Conservation (phyloP, 2,888 invertebrate genomes). For the Nycteola revayana region DNA sequence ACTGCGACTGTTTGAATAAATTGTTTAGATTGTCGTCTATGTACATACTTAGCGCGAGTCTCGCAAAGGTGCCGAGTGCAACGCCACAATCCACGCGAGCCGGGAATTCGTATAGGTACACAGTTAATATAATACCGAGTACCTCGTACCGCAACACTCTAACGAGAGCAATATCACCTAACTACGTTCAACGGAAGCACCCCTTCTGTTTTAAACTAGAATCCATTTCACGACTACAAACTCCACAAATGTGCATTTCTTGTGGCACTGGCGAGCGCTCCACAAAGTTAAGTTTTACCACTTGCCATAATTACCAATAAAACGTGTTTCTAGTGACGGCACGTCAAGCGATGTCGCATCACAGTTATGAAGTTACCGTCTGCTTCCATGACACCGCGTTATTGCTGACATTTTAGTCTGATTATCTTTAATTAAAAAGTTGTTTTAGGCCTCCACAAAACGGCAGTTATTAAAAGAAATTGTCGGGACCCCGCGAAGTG, state of each 20-base stretch:
- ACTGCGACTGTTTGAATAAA: constrained; percentile 58
- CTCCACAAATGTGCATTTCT: constrained; percentile 70
- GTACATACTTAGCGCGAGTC: constrained; percentile 35
- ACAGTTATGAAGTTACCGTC: constrained; percentile 65
- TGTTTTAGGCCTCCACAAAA: constrained; percentile 65
- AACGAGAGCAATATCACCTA: constrained; percentile 72
- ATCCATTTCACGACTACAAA: constrained; percentile 71
- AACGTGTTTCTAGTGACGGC: constrained; percentile 61
- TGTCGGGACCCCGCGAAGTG: constrained; percentile 60
- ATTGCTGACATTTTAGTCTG: constrained; percentile 69
- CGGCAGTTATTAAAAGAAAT: constrained; percentile 73
- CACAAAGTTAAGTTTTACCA: constrained; percentile 70
- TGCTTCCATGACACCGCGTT: constrained; percentile 61
- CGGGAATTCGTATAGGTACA: constrained; percentile 21
- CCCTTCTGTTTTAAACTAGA: constrained; percentile 74
- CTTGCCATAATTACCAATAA: constrained; percentile 74
- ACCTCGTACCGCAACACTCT: constrained; percentile 51
- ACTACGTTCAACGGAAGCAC: constrained; percentile 62
- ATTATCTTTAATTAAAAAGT: constrained; percentile 79
- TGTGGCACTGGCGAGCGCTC: constrained; percentile 46
- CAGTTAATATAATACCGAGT: constrained; percentile 45
- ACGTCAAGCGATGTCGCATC: constrained; percentile 55
- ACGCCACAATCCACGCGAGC: constrained; percentile 23
- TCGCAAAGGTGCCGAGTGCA: constrained; percentile 38
- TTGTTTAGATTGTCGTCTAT: constrained; percentile 59